Percentiles rank a stretch among this genome's conserved stretches.
Conservation (phyloP, 1,140 invertebrate genomes). For the Heliconius nattereri region DNA sequence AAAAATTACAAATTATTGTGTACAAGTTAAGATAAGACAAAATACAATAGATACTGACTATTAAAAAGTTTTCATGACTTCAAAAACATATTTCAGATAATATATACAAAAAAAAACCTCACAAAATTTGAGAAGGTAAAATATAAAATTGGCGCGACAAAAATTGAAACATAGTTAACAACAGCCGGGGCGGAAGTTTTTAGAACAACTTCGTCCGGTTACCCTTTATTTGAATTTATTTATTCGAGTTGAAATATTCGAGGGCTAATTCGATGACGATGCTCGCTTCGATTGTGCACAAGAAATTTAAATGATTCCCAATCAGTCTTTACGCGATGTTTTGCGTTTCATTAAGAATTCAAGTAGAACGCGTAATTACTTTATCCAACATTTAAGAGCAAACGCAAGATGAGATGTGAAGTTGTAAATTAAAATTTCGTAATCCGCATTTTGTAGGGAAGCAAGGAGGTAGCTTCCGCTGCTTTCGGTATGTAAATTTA, state of each 20-base stretch:
- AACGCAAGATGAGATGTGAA: slow-evolving; percentile 64
- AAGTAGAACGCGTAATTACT: slow-evolving; percentile 66
- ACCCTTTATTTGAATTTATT: slow-evolving; percentile 61
- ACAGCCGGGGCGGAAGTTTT: slow-evolving; percentile 42
- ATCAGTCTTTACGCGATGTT: slow-evolving; percentile 64
- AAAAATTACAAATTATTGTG: too few relatives aligned
- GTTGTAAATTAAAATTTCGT: slow-evolving; percentile 72
- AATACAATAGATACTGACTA: too few relatives aligned
- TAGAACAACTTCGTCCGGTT: slow-evolving; percentile 49
- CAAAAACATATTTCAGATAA: too few relatives aligned
- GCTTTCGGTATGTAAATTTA: slow-evolving; percentile 75
- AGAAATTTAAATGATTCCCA: slow-evolving; percentile 73
- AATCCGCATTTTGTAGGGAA: slow-evolving; percentile 63
- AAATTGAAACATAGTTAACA: slow-evolving; percentile 39
- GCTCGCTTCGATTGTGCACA: slow-evolving; percentile 60
- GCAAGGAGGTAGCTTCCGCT: slow-evolving; percentile 65
- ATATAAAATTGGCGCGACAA: slow-evolving; percentile 29
- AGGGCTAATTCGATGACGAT: slow-evolving; percentile 65
- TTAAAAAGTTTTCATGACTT: too few relatives aligned
- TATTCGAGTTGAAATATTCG: slow-evolving; percentile 65
- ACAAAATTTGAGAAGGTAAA: slow-evolving; percentile 1
- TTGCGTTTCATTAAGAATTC: slow-evolving; percentile 73
- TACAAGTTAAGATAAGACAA: too few relatives aligned
- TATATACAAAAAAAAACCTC: too few relatives aligned
- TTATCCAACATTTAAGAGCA: slow-evolving; percentile 69